These are phyloP conservation scores for Dicrurus megarhynchus DNA, from an alignment of 2,113 vertebrate genomes.

Conservation along the genomic window DNA sequence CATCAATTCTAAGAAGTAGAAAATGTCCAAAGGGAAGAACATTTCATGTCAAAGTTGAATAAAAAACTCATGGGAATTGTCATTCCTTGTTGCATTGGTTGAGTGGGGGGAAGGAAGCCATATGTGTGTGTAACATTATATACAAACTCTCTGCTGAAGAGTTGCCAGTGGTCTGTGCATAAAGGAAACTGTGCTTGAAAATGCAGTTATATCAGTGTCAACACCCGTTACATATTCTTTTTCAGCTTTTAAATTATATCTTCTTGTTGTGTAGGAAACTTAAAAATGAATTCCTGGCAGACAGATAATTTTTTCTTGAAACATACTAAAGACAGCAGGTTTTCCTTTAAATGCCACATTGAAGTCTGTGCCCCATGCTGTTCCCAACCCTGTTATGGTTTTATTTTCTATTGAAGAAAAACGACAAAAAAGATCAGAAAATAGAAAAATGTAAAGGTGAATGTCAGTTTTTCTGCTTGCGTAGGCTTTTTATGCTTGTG, in stretches of 20 bases:
- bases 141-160: not conserved
- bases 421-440: slow-evolving; percentile 64
- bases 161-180: not conserved
- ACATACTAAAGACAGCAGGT: slow-evolving; percentile 2
- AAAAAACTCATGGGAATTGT: not conserved
- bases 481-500: not conserved
- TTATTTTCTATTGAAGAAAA: slow-evolving; percentile 64
- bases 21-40: not conserved
- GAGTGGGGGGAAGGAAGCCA: not conserved
- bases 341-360: slow-evolving; percentile 34
- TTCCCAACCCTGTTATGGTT: slow-evolving; percentile 31
- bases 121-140: accelerated
- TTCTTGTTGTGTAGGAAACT: not conserved
- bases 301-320: slow-evolving; percentile 26
- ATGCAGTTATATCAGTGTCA: not conserved
- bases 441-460: slow-evolving; percentile 50
- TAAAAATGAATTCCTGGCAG: slow-evolving; percentile 31
- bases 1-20: not conserved
- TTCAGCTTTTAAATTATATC: not conserved
- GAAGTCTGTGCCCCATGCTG: slow-evolving; percentile 53
- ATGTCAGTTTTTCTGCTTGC: slow-evolving; percentile 60
- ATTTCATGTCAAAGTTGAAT: not conserved
- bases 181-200: not conserved
- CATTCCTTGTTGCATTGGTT: not conserved
- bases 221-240: not conserved